Base-by-base conservation (phyloP, 2,113 vertebrate species). In the Percopsis transmontana region DNA sequence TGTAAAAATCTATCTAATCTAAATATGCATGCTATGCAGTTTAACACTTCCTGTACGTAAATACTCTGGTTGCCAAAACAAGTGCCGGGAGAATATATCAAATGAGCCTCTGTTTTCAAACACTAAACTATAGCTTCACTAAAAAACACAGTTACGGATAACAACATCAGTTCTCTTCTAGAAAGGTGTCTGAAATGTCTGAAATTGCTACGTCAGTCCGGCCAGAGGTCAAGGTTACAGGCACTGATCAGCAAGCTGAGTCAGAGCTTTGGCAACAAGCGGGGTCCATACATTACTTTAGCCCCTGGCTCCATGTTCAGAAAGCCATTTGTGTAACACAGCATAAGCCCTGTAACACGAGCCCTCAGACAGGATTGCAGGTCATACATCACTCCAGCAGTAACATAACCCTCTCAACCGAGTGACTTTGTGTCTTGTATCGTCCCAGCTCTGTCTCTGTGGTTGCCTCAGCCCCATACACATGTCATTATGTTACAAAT, bases 311-410 rank as follows among this genome's bases (percentile, higher is more conserved):
- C 85, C 86, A 83, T 86, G 85, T 85, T 82, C 53, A 77, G 81
- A 84, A 79, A 82, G 79, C 78, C 80, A 83, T 87, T 86, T 59
- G 75, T 62, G 85, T 81, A 83, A 80, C 80, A 72, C 87, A 83
- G 81, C 79, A 84, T 75, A 80, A 89, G 85, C 81, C 74, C 70
- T 79, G 91, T 92, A 90, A 92, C 84, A 80, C 41, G 89, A 92
- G 80, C 79, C 70, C 80, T 80, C 80, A 76, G 80, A 84, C 86
- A 85, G 89, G 83, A 90, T 87, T 83, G 71, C 15, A 66, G 87
- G 87, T 91, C 89, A 80, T 88, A 79, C 88, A 87, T 91, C 85
- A 90, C 80, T 85, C 80, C 75, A 51, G 64, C 70, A 74, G 89
- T 83, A 90, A 86, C 69, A 79, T 66, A 79, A 90, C 60, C 67